Evolutionary conservation across 2,888 invertebrate genomes (phyloP), one percentile per base, ranked within the genome.

Genomic region (Chydorus sphaericus): DNA sequence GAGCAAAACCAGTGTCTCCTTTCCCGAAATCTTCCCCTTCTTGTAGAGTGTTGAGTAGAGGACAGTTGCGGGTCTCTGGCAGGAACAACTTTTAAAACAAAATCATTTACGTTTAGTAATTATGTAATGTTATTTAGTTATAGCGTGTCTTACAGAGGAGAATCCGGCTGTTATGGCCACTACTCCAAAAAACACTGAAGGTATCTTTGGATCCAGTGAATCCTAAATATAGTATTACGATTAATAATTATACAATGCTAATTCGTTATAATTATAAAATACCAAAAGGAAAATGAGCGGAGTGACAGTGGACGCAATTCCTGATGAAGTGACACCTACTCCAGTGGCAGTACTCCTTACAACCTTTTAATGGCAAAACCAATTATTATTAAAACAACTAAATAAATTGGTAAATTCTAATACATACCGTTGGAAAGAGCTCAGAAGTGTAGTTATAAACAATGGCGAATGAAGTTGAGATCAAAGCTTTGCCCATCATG

Each of bases 381-480:
- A n/a, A n/a, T n/a, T n/a, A n/a, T n/a, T n/a, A n/a, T n/a, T n/a
- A n/a, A n/a, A n/a, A n/a, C n/a, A n/a, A n/a, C n/a, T n/a, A n/a
- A n/a, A n/a, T n/a, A 0, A 59, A n/a, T n/a, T n/a, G n/a, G n/a
- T n/a, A n/a, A n/a, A n/a, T n/a, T n/a, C n/a, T n/a, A n/a, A 59
- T n/a, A 33, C 33, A 10, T 10, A 59, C 48, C 37, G 89, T 89
- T 0, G 88, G 89, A 64, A 88, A 89, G 18, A 88, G 68, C 70
- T 89, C 88, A 0, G 88, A 88, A 0, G 88, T 87, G 66, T 87
- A 89, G 64, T 88, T 88, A 67, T 86, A 89, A 60, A 87, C 80
- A 29, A 88, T 83, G 14, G 86, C 87, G 69, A 89, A 89, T 0
- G 87, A 87, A 53, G 85, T 83, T 7, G 88, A 85, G 51, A 89